Evolutionary conservation across 2,113 vertebrate species (phyloP), one percentile per base, ranked within the genome.

Genomic region (Nyctereutes procyonoides): DNA sequence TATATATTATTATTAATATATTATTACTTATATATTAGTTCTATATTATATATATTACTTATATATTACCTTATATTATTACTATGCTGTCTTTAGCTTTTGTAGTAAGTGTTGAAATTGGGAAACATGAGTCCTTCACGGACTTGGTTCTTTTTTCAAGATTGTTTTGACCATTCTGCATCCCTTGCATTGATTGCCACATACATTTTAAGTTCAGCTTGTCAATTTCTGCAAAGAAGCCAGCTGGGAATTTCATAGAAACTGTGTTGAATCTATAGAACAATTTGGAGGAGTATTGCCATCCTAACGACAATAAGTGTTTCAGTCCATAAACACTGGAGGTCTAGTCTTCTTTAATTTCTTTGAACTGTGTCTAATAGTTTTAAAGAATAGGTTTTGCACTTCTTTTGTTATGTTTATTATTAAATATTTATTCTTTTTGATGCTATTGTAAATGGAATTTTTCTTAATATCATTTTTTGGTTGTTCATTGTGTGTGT

Each of bases 391-490:
- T 48, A 87, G 26, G 22, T 38, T 87, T 76, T 74, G 3, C 5
- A 16, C 77, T 84, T 38, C 12, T 90, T 81, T 89, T 74, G 56
- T 83, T 81, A 79, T 81, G 67, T 71, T 82, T 63, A 80, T 80
- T 92, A 30, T 24, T 63, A 51, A 69, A 55, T 60, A 51, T 82
- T 95, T 77, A 65, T 79, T 95, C 35, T 74, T 82, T 92, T 82
- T 88, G 90, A 63, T 92, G 74, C 53, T 79, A 35, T 77, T 95
- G 8, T 56, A 95, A 76, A 22, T 84, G 58, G 48, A 90, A 67
- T 84, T 83, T 76, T 83, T 82, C 62, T 51, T 43, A 83, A 63
- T 67, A 90, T 35, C 3, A 77, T 35, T 85, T 73, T 76, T 77
- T 32, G 16, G 11, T 95, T 90, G 14, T 90, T 84, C 51, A 48